Percentiles rank a stretch among this genome's conserved stretches.
These are phyloP conservation scores for Parnassius apollo DNA, from an alignment of 2,888 invertebrate genomes.

Conservation along the genomic window DNA sequence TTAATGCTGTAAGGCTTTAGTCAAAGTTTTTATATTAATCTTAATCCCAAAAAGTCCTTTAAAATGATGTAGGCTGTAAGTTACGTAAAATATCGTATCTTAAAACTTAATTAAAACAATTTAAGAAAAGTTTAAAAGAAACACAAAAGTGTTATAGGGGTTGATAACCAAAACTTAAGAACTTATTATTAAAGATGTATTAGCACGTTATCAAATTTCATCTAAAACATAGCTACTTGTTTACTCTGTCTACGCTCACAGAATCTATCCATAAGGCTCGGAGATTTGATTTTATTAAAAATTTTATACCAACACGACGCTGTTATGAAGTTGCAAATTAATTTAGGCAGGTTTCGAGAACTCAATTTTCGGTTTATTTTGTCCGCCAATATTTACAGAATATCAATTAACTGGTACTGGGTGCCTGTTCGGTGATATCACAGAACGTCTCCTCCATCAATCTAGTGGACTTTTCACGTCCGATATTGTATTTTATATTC, in stretches of 20 bases:
- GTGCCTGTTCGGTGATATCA: constrained; percentile 39
- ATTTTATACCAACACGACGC: constrained; percentile 61
- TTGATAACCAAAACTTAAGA: constrained; percentile 1
- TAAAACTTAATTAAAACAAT: no score
- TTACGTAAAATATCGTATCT: no score
- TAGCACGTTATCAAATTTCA: constrained; percentile 28
- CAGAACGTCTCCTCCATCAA: constrained; percentile 46
- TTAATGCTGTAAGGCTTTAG: no score
- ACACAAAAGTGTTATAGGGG: no score
- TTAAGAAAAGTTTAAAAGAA: no score
- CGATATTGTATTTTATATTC: constrained; percentile 40
- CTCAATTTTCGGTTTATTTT: constrained; percentile 78
- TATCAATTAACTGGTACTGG: constrained; percentile 69
- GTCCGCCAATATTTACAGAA: constrained; percentile 78
- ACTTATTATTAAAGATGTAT: constrained; percentile 9
- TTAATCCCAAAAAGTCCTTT: no score
- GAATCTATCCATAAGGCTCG: constrained; percentile 43
- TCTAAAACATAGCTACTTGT: constrained; percentile 32
- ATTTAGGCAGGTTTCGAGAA: constrained; percentile 74
- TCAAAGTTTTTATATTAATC: no score
- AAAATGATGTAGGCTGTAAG: no score
- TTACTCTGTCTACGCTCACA: constrained; percentile 37
- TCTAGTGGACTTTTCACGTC: constrained; percentile 48
- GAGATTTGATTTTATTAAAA: constrained; percentile 70
- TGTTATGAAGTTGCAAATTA: constrained; percentile 78